These are phyloP conservation scores for Ochropleura leucogaster DNA, from an alignment of 2,888 invertebrate genomes.

Conservation along the genomic window DNA sequence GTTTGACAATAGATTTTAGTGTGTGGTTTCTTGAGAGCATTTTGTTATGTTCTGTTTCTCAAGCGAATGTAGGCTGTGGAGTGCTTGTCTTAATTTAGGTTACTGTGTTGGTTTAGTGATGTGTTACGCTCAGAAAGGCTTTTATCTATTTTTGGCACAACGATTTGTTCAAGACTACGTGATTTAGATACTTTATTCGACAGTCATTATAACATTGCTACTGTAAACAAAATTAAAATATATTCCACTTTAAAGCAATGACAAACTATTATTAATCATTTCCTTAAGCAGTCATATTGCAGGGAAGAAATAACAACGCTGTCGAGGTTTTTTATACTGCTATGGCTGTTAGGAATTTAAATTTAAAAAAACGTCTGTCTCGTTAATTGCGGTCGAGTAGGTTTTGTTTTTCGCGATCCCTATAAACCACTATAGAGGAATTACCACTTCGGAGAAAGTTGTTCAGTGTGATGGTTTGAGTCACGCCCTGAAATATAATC, in stretches of 20 bases:
- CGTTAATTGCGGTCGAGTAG: too few relatives aligned
- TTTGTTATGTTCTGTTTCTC: slow-evolving; percentile 25
- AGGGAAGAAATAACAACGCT: slow-evolving; percentile 43
- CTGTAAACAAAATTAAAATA: not conserved
- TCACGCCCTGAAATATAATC: too few relatives aligned
- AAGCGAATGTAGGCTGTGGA: slow-evolving; percentile 4
- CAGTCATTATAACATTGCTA: not conserved
- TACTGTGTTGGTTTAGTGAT: not conserved
- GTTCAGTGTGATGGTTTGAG: too few relatives aligned
- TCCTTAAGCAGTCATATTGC: slow-evolving; percentile 35
- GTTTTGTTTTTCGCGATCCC: too few relatives aligned
- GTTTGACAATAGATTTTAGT: slow-evolving; percentile 45
- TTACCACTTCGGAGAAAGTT: too few relatives aligned
- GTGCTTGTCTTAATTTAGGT: not conserved
- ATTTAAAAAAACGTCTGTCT: too few relatives aligned
- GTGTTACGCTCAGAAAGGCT: not conserved
- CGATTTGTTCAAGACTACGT: not conserved
- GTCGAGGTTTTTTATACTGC: too few relatives aligned
- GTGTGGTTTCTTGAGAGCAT: slow-evolving; percentile 20
- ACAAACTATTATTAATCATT: slow-evolving; percentile 31
- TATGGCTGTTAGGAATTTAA: too few relatives aligned
- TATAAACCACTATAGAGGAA: too few relatives aligned
- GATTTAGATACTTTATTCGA: too few relatives aligned
- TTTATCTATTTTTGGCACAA: not conserved
- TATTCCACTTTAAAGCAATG: not conserved